Conservation (phyloP, 2,113 vertebrate species). For the Oenanthe oenanthe region DNA sequence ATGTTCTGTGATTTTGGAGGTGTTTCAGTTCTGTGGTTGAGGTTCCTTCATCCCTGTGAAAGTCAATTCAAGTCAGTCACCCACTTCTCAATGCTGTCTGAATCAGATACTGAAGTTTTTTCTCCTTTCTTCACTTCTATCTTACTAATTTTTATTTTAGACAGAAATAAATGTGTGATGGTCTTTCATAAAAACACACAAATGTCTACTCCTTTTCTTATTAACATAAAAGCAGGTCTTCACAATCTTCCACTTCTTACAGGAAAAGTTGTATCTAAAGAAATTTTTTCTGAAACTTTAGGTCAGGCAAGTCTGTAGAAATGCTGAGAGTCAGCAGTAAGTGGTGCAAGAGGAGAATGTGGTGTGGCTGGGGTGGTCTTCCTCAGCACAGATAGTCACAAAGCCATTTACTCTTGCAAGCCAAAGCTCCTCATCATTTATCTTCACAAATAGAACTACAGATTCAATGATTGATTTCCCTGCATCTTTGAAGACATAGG, state of each 20-base stretch:
- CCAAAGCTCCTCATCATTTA: background rate
- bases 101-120: background rate
- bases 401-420: background rate
- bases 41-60: background rate
- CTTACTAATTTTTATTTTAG: background rate
- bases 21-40: background rate
- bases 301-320: background rate
- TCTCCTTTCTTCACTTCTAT: background rate
- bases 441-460: background rate
- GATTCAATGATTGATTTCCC: background rate
- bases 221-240: background rate
- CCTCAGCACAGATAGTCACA: background rate
- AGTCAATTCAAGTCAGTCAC: background rate
- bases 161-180: background rate
- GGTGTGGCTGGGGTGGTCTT: background rate
- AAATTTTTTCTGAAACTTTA: background rate
- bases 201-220: background rate
- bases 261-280: background rate
- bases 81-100: background rate
- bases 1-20: background rate
- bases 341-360: background rate
- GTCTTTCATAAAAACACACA: background rate
- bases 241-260: background rate
- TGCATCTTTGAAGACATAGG: background rate
- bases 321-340: background rate